A percentile compares a stretch with the other conserved stretches of the same genome.
Evolutionary conservation across 2,797 vertebrate genomes (phyloP).

Genomic region (Sebastes diploproa): DNA sequence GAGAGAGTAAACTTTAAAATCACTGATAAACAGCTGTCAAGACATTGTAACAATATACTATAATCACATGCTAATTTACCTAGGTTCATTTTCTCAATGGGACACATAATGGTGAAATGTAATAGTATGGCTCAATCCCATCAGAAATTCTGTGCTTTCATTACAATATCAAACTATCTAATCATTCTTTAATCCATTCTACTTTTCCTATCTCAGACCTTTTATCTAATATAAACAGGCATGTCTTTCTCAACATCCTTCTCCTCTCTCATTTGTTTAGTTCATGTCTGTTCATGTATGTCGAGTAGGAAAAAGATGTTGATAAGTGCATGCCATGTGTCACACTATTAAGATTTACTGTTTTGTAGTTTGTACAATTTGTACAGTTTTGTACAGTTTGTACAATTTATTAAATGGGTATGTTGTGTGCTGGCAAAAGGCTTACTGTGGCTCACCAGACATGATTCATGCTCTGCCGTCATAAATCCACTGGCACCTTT

Average conservation of each 20-base stretch:
- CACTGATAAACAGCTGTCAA: background rate
- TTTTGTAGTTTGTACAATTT: too few relatives aligned
- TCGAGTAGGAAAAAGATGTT: too few relatives aligned
- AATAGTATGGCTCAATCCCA: too few relatives aligned
- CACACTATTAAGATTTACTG: too few relatives aligned
- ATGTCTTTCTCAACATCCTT: background rate
- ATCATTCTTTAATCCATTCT: background rate
- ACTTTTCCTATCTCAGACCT: background rate
- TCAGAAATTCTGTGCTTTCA: background rate
- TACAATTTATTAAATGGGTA: slow-evolving; percentile 30
- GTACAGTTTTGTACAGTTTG: too few relatives aligned
- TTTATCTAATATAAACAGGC: background rate
- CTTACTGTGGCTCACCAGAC: slow-evolving; percentile 15
- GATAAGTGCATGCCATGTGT: too few relatives aligned
- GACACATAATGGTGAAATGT: background rate
- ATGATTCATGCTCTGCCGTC: slow-evolving; percentile 52
- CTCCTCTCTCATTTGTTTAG: background rate
- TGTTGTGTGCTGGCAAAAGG: slow-evolving; percentile 23
- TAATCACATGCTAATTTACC: background rate
- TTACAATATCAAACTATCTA: background rate
- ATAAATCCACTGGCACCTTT: slow-evolving; percentile 51
- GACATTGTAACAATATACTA: background rate
- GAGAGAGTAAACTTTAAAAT: background rate
- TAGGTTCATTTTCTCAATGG: background rate
- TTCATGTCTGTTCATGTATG: too few relatives aligned